Evolutionary conservation across 2,113 vertebrate genomes (phyloP).

Genomic region (Phalacrocorax pelagicus): DNA sequence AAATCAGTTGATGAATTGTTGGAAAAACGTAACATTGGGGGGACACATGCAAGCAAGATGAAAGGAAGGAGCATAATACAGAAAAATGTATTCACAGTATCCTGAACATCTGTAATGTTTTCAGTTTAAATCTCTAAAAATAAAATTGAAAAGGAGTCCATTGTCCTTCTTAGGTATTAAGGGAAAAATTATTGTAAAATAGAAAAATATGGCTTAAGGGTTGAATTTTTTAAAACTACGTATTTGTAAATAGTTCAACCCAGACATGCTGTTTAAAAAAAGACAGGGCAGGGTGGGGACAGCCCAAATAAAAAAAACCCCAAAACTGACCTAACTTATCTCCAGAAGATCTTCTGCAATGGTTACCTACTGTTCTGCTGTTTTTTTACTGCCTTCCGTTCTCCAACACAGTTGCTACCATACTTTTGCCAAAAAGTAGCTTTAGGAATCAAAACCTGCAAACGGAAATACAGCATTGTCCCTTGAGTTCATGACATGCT

Average conservation of each 20-base stretch:
- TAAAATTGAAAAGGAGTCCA: background rate
- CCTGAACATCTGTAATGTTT: background rate
- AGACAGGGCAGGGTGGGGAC: too few relatives aligned
- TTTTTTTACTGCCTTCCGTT: background rate
- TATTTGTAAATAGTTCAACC: background rate
- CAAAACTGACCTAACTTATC: background rate
- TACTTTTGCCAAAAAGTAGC: background rate
- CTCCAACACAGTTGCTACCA: background rate
- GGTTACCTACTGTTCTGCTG: background rate
- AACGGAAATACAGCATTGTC: background rate
- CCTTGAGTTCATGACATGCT: constrained; percentile 67
- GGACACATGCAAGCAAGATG: constrained; percentile 60
- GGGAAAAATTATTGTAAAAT: background rate
- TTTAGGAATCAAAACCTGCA: background rate
- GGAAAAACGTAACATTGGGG: constrained; percentile 1
- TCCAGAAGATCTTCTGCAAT: background rate
- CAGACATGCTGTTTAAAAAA: background rate
- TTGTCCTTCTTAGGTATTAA: background rate
- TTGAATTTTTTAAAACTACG: background rate
- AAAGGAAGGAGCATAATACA: constrained; percentile 35
- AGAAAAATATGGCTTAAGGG: background rate
- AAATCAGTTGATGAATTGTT: constrained; percentile 60
- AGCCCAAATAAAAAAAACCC: rapidly evolving
- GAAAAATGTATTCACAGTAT: constrained; percentile 31
- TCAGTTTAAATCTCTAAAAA: background rate